phyloP scores from a whole-genome alignment of 2,113 vertebrate species.

The Thymallus thymallus region DNA sequence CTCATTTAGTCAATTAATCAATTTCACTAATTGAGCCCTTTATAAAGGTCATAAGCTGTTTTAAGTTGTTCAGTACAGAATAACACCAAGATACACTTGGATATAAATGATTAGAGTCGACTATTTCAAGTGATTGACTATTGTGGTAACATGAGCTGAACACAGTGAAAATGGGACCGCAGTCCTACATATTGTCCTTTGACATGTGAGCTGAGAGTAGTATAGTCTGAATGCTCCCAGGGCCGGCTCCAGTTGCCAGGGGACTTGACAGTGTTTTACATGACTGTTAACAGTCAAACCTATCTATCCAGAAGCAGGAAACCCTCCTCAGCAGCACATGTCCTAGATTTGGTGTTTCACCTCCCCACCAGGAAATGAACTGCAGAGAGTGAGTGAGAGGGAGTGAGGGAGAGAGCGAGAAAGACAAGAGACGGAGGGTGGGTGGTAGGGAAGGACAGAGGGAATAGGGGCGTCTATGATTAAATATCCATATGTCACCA shows the following conservation, averaged over 20 bases:
- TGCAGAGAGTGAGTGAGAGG: neutral
- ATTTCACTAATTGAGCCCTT: neutral
- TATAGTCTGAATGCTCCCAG: conserved; percentile 3
- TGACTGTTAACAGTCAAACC: conserved; percentile 48
- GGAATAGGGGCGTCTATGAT: conserved; percentile 40
- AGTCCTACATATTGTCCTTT: neutral
- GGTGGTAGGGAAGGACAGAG: neutral
- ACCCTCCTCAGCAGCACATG: conserved; percentile 19
- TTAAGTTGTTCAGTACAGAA: neutral
- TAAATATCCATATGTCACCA: conserved; percentile 63
- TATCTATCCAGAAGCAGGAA: conserved; percentile 42
- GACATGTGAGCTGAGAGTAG: conserved; percentile 6
- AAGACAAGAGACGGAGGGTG: neutral
- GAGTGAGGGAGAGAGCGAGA: neutral
- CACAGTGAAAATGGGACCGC: neutral
- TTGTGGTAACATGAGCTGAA: neutral
- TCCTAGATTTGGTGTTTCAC: conserved; percentile 15
- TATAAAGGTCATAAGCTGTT: neutral
- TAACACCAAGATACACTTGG: neutral
- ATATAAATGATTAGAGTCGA: too few species aligned
- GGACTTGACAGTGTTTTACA: conserved; percentile 46
- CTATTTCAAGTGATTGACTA: too few species aligned
- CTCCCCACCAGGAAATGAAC: conserved; percentile 13
- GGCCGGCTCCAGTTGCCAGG: conserved; percentile 24
- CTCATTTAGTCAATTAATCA: neutral